Conservation (phyloP, 2,113 vertebrate species). For the Tiliqua scincoides region DNA sequence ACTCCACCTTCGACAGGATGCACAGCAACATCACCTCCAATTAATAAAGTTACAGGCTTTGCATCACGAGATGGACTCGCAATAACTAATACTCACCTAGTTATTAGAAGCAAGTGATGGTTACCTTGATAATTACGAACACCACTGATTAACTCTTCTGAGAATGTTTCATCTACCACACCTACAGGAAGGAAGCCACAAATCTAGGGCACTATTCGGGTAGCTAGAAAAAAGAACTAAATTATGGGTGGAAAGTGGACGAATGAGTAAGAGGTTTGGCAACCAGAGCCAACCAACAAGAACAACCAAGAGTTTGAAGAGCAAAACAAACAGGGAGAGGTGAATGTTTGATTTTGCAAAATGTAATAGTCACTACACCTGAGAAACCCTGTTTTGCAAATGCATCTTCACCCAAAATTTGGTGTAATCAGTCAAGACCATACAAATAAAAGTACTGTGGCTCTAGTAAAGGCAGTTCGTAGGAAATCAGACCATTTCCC, state of each 20-base stretch:
- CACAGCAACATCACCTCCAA: slow-evolving; percentile 52
- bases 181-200: slow-evolving; percentile 63
- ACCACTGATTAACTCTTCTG: slow-evolving; percentile 62
- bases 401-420: background rate
- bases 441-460: no score
- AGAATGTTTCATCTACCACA: slow-evolving; percentile 58
- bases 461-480: background rate
- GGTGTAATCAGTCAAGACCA: background rate
- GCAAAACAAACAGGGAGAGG: background rate
- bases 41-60: slow-evolving; percentile 54
- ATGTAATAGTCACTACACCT: background rate
- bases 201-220: background rate
- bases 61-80: slow-evolving; percentile 25
- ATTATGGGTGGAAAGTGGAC: background rate
- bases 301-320: slow-evolving; percentile 3
- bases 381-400: background rate
- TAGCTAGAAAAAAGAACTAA: background rate
- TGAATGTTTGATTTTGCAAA: background rate
- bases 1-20: slow-evolving; percentile 45
- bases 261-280: background rate
- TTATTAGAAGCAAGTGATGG: slow-evolving; percentile 59
- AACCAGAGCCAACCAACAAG: background rate
- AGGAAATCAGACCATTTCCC: slow-evolving; percentile 18
- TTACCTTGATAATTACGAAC: slow-evolving; percentile 66
- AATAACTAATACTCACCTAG: slow-evolving; percentile 32